These are phyloP conservation scores for Chrysochloris asiatica DNA, from an alignment of 2,113 vertebrate genomes.

Conservation along the genomic window DNA sequence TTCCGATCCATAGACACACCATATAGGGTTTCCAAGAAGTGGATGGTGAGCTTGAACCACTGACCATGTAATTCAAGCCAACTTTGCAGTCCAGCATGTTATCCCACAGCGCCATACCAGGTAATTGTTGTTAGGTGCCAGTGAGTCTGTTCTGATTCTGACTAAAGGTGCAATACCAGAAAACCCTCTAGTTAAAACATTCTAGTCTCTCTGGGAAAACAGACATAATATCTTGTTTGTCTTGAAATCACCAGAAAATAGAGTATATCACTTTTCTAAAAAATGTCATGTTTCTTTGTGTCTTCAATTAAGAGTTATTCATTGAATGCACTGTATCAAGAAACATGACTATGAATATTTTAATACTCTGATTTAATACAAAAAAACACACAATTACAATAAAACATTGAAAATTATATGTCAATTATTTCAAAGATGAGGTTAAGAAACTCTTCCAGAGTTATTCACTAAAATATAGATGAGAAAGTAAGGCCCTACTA, in stretches of 20 bases:
- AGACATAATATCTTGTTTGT: not conserved
- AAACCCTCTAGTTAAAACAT: no score
- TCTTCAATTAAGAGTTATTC: not conserved
- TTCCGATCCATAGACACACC: no score
- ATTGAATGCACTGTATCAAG: not conserved
- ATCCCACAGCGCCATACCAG: no score
- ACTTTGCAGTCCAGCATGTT: no score
- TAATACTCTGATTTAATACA: not conserved
- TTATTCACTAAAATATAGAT: not conserved
- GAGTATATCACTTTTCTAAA: not conserved
- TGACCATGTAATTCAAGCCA: no score
- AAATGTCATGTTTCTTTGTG: not conserved
- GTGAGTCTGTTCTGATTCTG: no score
- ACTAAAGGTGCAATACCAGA: no score
- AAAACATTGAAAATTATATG: slow-evolving; percentile 1
- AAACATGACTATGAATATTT: slow-evolving; percentile 16
- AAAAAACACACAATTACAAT: not conserved
- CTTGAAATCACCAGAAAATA: not conserved
- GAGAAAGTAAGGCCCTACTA: not conserved
- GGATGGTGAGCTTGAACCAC: no score
- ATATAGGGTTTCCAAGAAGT: no score
- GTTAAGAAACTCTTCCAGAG: not conserved
- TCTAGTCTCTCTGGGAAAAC: not conserved
- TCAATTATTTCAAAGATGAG: slow-evolving; percentile 20
- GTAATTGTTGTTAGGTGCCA: no score